Evolutionary conservation across 2,797 vertebrate genomes (phyloP), one percentile per base, ranked within the genome.

Genomic region (Parauchenoglanis punctatus): DNA sequence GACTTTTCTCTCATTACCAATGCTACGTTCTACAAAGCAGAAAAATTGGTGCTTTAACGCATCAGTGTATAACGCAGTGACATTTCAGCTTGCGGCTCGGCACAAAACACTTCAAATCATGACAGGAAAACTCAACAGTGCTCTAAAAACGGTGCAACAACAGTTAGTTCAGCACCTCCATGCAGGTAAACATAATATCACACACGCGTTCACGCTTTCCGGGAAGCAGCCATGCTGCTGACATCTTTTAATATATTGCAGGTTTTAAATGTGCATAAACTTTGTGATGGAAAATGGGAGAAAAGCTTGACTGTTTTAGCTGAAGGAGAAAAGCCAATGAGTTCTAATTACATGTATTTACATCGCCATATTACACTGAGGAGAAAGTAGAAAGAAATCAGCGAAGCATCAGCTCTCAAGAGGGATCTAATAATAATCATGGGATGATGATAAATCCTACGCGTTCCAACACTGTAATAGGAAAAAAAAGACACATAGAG

Each of bases 151-250:
- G 61, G 17, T 46, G 35, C 4, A 4, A 4, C 1, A 10, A 28
- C 40, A 17, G 40, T 46, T 65, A 49, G 80, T 65, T 49, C 25
- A 65, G 49, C 59, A 49, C 61, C 17, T 52, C 18, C 4, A 10
- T 46, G 2, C 59, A 82, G 80, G 59, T 82, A 82, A 67, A 82
- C 40, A 49, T 6, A 35, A 56, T 7, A 81, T 81, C 58, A 63
- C 76, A 78, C 20, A 28, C 4, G 23, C 40, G 3, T 17, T 63
- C 7, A 10, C 58, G 25, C 12, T 2, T 81, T 18, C 12, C 0
- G 7, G 10, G 1, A 65, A n/a, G 23, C 40, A 65, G 25, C 40
- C 40, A 18, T 49, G 59, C 58, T 3, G 49, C 49, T 65, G 58
- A 28, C 78, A 81, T 44, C 35, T n/a, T 63, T 35, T n/a, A 8